A percentile compares a stretch with the other conserved stretches of the same genome.
Evolutionary conservation across 2,797 vertebrate genomes (phyloP).

Genomic region (Moxostoma hubbsi): DNA sequence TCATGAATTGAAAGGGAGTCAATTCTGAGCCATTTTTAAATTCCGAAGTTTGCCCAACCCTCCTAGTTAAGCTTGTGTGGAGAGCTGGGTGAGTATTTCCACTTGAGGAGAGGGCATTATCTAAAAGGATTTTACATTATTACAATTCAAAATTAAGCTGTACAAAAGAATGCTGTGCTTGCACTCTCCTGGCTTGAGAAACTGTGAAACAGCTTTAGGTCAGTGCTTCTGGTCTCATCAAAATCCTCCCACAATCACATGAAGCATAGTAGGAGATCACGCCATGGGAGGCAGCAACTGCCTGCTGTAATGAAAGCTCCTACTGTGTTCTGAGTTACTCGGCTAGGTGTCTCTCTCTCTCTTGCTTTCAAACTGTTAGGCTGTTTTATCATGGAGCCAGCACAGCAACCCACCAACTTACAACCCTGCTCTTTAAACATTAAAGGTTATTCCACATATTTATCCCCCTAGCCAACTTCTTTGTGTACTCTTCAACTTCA

Average conservation of each 20-base stretch:
- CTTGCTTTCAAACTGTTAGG: constrained; percentile 37
- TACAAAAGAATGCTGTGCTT: constrained; percentile 52
- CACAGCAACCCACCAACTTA: constrained; percentile 48
- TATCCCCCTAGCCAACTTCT: constrained; percentile 57
- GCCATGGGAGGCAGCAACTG: constrained; percentile 54
- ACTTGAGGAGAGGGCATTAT: constrained; percentile 64
- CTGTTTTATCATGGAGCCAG: constrained; percentile 33
- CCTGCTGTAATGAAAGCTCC: constrained; percentile 71
- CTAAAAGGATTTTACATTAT: constrained; percentile 75
- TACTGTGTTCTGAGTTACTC: constrained; percentile 65
- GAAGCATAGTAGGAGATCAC: constrained; percentile 62
- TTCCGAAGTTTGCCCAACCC: too few species aligned
- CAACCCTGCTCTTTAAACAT: constrained; percentile 57
- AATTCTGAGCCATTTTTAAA: too few species aligned
- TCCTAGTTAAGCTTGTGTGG: neutral
- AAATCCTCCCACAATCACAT: constrained; percentile 71
- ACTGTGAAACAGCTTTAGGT: constrained; percentile 57
- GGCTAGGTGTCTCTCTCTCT: constrained; percentile 20
- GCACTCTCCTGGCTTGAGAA: constrained; percentile 46
- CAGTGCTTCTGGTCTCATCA: constrained; percentile 69
- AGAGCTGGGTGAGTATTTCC: neutral
- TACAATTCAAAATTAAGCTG: constrained; percentile 70
- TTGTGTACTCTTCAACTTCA: constrained; percentile 54
- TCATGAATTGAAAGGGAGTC: too few species aligned
- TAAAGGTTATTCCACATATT: constrained; percentile 58